These are phyloP conservation scores for Pedicia rivosa DNA, from an alignment of 2,888 invertebrate species.

Conservation along the genomic window DNA sequence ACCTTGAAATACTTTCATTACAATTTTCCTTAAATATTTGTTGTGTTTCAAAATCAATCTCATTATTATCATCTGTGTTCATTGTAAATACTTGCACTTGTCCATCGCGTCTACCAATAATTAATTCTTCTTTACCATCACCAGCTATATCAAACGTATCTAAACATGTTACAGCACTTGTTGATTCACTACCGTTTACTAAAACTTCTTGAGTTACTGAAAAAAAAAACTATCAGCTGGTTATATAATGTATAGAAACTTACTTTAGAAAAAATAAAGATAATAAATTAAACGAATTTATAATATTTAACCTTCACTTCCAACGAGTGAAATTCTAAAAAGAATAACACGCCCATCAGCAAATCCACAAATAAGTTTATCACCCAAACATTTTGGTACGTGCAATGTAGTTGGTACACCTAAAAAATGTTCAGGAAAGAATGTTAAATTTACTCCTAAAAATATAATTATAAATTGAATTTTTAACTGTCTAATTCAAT, in stretches of 20 bases:
- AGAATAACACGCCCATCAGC: slow-evolving; percentile 80
- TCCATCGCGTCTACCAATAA: slow-evolving; percentile 69
- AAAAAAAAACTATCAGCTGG: not conserved
- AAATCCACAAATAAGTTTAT: slow-evolving; percentile 67
- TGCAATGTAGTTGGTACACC: slow-evolving; percentile 44
- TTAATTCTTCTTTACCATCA: slow-evolving; percentile 49
- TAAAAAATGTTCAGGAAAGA: too few relatives aligned
- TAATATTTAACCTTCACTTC: slow-evolving; percentile 12
- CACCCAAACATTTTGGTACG: slow-evolving; percentile 50
- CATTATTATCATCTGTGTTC: slow-evolving; percentile 30
- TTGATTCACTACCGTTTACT: slow-evolving; percentile 12
- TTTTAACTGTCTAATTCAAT: slow-evolving; percentile 33
- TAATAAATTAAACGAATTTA: not conserved
- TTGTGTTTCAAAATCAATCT: slow-evolving; percentile 15
- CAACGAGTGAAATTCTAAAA: slow-evolving; percentile 27
- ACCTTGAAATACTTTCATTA: slow-evolving; percentile 16
- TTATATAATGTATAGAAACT: not conserved
- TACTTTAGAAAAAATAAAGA: not conserved
- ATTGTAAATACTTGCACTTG: slow-evolving; percentile 56
- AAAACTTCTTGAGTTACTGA: slow-evolving; percentile 15
- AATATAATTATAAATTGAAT: too few relatives aligned
- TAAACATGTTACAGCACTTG: slow-evolving; percentile 42
- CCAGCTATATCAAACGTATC: slow-evolving; percentile 54
- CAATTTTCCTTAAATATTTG: slow-evolving; percentile 16
- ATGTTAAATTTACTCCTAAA: too few relatives aligned